These are phyloP conservation scores for Idaea dimidiata DNA, from an alignment of 2,888 invertebrate genomes.

Conservation along the genomic window DNA sequence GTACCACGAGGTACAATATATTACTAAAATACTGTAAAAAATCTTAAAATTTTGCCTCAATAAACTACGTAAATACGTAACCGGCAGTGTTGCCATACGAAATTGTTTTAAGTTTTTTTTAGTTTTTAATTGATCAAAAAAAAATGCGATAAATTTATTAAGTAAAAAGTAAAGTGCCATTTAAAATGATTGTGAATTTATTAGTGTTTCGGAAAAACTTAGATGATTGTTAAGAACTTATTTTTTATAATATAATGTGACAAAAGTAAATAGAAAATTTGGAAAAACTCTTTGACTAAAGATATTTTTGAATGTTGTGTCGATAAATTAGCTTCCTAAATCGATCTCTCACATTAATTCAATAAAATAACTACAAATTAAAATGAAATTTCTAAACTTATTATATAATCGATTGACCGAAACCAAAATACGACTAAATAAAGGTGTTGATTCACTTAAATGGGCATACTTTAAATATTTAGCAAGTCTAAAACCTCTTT, in stretches of 20 bases:
- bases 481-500: background rate
- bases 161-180: conserved; percentile 16
- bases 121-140: background rate
- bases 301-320: background rate
- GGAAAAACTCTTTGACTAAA: background rate
- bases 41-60: background rate
- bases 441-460: background rate
- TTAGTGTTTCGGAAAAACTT: conserved; percentile 2
- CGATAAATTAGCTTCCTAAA: background rate
- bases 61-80: conserved; percentile 1
- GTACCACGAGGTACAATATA: background rate
- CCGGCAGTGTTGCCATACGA: background rate
- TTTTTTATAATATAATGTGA: background rate
- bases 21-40: background rate
- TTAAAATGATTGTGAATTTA: conserved; percentile 10
- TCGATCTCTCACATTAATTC: background rate
- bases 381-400: background rate
- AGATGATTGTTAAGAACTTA: conserved; percentile 1
- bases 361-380: background rate
- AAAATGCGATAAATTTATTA: background rate
- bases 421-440: background rate
- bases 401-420: background rate
- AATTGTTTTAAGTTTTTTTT: background rate
- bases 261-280: background rate
- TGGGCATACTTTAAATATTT: background rate